These are phyloP conservation scores for Marmota flaviventris DNA, from an alignment of 2,113 vertebrate species.

Conservation along the genomic window DNA sequence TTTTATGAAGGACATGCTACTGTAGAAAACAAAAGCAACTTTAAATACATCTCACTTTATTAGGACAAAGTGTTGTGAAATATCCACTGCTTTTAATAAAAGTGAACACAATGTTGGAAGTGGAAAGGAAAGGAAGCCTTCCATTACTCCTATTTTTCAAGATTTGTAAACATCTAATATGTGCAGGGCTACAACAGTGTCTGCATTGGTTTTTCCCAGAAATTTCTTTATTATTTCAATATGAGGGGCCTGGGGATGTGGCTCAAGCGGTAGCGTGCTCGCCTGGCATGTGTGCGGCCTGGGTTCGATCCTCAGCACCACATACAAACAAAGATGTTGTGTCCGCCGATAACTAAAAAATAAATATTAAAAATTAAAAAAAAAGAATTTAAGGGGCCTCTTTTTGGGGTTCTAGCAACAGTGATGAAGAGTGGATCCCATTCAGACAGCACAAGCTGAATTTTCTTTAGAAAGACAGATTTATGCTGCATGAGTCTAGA, in stretches of 20 bases:
- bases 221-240: not conserved
- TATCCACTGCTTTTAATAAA: constrained; percentile 81
- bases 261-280: too few relatives aligned
- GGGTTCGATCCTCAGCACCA: too few relatives aligned
- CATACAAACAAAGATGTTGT: too few relatives aligned
- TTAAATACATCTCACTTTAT: constrained; percentile 69
- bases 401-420: not conserved
- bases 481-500: not conserved
- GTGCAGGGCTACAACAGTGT: not conserved
- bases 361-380: too few relatives aligned
- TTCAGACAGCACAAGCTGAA: not conserved
- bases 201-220: not conserved
- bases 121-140: constrained; percentile 32
- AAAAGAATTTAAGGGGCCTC: too few relatives aligned
- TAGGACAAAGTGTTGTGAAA: constrained; percentile 72
- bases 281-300: too few relatives aligned
- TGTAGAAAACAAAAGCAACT: constrained; percentile 62
- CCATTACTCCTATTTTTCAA: not conserved
- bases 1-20: not conserved
- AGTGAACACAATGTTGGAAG: constrained; percentile 59
- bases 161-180: not conserved
- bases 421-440: not conserved
- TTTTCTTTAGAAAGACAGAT: not conserved
- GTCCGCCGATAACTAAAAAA: too few relatives aligned
- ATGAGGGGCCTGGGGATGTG: not conserved